Evolutionary conservation across 2,888 invertebrate genomes (phyloP).

Genomic region (Macrosoma leucophasiata): DNA sequence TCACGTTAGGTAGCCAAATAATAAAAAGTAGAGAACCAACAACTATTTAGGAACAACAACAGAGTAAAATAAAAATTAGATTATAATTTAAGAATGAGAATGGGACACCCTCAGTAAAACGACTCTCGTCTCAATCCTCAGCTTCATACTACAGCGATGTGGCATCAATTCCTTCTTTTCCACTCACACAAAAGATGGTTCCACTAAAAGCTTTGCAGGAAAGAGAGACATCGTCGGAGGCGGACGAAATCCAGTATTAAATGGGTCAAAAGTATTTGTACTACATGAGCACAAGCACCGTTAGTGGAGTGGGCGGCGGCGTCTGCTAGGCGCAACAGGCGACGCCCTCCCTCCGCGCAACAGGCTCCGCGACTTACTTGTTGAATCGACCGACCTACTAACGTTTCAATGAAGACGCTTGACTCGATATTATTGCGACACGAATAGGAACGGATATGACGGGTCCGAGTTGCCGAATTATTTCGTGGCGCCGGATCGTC

Average conservation of each 20-base stretch:
- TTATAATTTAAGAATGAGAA: too few species aligned
- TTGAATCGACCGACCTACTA: constrained; percentile 76
- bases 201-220: too few species aligned
- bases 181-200: too few species aligned
- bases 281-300: constrained; percentile 46
- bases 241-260: constrained; percentile 30
- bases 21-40: too few species aligned
- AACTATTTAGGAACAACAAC: too few species aligned
- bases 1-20: too few species aligned
- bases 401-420: constrained; percentile 56
- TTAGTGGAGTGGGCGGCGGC: constrained; percentile 52
- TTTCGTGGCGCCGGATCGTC: neutral
- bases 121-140: too few species aligned
- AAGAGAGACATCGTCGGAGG: neutral
- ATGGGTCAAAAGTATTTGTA: constrained; percentile 57
- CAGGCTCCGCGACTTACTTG: constrained; percentile 69
- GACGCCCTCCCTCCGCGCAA: constrained; percentile 58
- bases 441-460: constrained; percentile 13
- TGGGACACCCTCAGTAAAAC: too few species aligned
- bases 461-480: constrained; percentile 10
- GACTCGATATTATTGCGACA: constrained; percentile 33
- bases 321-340: constrained; percentile 72
- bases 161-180: too few species aligned
- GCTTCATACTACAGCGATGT: too few species aligned
- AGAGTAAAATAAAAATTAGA: too few species aligned